These are phyloP conservation scores for Umimayanthus kanabou DNA, from an alignment of 92 coral and sea anemone species.

Conservation along the genomic window DNA sequence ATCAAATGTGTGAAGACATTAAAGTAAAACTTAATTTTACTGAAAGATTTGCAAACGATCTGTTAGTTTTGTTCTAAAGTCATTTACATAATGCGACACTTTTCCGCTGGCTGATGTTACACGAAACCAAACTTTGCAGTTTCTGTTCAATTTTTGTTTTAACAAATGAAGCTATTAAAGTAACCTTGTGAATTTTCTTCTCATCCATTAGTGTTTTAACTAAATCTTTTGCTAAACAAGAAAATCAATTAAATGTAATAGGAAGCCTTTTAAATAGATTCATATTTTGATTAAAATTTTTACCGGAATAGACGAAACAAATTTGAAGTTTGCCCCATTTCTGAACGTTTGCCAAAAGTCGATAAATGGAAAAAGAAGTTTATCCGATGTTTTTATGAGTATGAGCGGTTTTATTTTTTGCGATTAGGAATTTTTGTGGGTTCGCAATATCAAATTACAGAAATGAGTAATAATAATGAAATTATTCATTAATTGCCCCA, in stretches of 20 bases:
- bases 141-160: not conserved
- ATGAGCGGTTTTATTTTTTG: not conserved
- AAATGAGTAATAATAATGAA: not conserved
- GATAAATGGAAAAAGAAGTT: not conserved
- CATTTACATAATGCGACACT: not conserved
- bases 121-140: not conserved
- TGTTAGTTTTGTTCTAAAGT: not conserved
- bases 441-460: not conserved
- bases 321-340: not conserved
- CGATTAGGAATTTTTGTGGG: not conserved
- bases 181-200: not conserved
- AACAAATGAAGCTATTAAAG: not conserved
- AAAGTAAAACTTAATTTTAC: not conserved
- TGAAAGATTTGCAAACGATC: not conserved
- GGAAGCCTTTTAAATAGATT: not conserved
- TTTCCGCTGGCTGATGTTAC: not conserved
- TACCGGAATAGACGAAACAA: not conserved
- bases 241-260: not conserved
- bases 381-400: not conserved
- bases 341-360: no score
- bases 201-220: not conserved
- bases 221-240: not conserved
- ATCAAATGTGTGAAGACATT: not conserved
- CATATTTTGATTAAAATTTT: not conserved
- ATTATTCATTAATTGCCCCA: not conserved